Percentiles rank a stretch among this genome's conserved stretches.
Evolutionary conservation across 2,888 invertebrate species (phyloP).

Genomic region (Ormia ochracea): DNA sequence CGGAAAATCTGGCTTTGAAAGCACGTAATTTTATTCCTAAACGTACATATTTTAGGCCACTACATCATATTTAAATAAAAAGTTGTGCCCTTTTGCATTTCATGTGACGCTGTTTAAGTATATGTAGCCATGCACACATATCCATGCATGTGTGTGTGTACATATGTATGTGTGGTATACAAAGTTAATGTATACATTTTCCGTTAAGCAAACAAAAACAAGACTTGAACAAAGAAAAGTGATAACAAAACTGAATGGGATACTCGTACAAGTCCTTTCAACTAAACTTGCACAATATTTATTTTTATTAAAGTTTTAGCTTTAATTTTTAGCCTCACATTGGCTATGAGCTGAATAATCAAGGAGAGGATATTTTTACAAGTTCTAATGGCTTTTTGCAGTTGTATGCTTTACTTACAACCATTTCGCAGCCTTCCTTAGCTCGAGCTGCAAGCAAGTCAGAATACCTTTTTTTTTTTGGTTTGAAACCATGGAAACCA

Average conservation of each 20-base stretch:
- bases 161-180: too few relatives aligned
- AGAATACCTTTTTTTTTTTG: conserved; percentile 38
- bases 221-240: neutral
- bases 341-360: conserved; percentile 3
- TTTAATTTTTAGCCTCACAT: neutral
- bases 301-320: neutral
- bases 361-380: conserved; percentile 42
- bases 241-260: too few relatives aligned
- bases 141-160: too few relatives aligned
- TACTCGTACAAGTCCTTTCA: neutral
- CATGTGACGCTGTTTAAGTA: too few relatives aligned
- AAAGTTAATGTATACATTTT: too few relatives aligned
- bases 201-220: neutral
- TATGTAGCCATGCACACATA: too few relatives aligned
- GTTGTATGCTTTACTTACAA: neutral
- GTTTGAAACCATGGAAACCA: conserved; percentile 9
- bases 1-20: too few relatives aligned
- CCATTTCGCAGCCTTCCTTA: conserved; percentile 5
- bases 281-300: neutral
- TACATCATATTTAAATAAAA: too few relatives aligned
- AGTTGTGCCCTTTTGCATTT: too few relatives aligned
- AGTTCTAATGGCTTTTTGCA: conserved; percentile 3
- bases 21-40: too few relatives aligned
- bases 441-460: conserved; percentile 5
- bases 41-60: too few relatives aligned